Conservation (phyloP, 2,888 invertebrate species). For the Crepidodera aurea region DNA sequence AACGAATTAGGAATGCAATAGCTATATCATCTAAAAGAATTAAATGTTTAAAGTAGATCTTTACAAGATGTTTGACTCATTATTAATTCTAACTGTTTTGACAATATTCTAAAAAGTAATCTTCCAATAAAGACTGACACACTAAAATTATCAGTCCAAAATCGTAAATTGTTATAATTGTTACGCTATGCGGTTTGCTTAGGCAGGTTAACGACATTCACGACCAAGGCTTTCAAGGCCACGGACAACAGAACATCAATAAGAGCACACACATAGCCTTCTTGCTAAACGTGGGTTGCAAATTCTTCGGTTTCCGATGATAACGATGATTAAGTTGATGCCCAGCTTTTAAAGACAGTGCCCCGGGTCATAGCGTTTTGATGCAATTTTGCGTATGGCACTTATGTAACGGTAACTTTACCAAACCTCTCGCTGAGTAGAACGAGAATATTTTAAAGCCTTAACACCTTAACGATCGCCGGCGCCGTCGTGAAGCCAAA, state of each 20-base stretch:
- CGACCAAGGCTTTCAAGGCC: slow-evolving; percentile 10
- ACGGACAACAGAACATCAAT: slow-evolving; percentile 16
- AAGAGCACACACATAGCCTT: background rate
- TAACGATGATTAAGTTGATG: background rate
- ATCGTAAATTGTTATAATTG: slow-evolving; percentile 2
- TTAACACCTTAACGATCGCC: too few species aligned
- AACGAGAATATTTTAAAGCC: too few species aligned
- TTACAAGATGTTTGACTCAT: too few species aligned
- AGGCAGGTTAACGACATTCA: slow-evolving; percentile 20
- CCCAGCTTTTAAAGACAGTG: background rate
- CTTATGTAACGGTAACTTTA: slow-evolving; percentile 7
- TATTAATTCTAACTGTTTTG: too few species aligned
- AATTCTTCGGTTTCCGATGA: slow-evolving; percentile 5
- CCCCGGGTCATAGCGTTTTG: background rate
- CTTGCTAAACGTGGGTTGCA: slow-evolving; percentile 8
- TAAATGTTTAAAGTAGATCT: too few species aligned
- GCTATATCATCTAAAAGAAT: too few species aligned
- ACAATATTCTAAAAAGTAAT: too few species aligned
- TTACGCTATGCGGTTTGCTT: slow-evolving; percentile 4
- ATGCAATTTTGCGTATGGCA: slow-evolving; percentile 13
- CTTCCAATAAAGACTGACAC: too few species aligned
- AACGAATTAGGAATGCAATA: too few species aligned
- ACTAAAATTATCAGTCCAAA: background rate
- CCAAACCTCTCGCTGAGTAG: too few species aligned
- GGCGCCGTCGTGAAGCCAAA: too few species aligned